Evolutionary conservation across 2,888 invertebrate genomes (phyloP).

Genomic region (Cancer borealis): DNA sequence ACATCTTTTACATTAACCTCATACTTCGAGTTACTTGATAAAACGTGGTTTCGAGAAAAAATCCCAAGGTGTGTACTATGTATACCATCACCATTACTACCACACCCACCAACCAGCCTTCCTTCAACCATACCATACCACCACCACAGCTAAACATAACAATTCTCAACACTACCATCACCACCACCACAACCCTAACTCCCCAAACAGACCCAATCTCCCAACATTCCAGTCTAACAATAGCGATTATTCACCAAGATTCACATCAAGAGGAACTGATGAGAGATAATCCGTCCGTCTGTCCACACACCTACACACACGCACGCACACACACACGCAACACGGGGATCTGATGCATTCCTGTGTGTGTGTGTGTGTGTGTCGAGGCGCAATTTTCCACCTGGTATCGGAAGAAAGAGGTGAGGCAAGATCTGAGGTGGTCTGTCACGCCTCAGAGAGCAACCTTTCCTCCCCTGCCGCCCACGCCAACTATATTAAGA

Average conservation of each 20-base stretch:
- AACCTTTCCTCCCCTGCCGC: too few relatives aligned
- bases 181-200: neutral
- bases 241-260: neutral
- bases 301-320: neutral
- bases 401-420: neutral
- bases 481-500: too few relatives aligned
- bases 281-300: neutral
- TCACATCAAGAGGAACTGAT: neutral
- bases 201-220: neutral
- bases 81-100: too few relatives aligned
- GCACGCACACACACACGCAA: neutral
- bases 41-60: too few relatives aligned
- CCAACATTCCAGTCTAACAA: neutral
- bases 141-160: neutral
- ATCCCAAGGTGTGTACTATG: too few relatives aligned
- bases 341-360: neutral
- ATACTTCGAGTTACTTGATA: too few relatives aligned
- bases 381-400: neutral
- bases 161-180: neutral
- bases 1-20: too few relatives aligned
- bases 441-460: too few relatives aligned
- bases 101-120: neutral
- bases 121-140: neutral
- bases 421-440: neutral
- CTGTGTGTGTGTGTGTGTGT: neutral